Conservation (phyloP, 2,888 invertebrate species). For the Thecocarcelia acutangulata region DNA sequence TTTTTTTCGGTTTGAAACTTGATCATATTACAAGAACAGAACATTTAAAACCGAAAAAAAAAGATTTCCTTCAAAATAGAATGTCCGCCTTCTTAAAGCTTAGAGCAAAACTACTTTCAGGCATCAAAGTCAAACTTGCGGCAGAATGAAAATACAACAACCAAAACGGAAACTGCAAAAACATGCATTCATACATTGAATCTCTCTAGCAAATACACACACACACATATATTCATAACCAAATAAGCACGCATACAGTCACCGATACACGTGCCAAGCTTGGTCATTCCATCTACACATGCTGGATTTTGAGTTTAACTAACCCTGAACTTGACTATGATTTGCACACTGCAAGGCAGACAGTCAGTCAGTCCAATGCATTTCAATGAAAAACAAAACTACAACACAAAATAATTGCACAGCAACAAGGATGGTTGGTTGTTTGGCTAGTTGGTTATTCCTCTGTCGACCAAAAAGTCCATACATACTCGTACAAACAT, state of each 20-base stretch:
- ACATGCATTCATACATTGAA: not conserved
- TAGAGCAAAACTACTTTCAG: conserved; percentile 14
- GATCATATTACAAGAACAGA: not conserved
- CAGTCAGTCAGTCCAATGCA: conserved; percentile 18
- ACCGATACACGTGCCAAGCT: conserved; percentile 61
- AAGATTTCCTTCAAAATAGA: conserved; percentile 28
- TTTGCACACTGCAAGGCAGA: conserved; percentile 44
- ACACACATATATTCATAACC: not conserved
- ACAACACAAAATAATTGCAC: not conserved
- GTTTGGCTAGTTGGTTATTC: not conserved
- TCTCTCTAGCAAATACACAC: conserved; percentile 14
- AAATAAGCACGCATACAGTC: conserved; percentile 4
- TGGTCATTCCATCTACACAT: conserved; percentile 41
- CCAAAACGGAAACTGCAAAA: conserved; percentile 29
- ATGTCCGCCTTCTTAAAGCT: conserved; percentile 34
- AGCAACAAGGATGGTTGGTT: conserved; percentile 34
- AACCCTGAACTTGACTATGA: conserved; percentile 67
- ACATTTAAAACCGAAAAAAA: conserved; percentile 16
- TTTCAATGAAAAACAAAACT: conserved; percentile 30
- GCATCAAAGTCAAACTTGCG: conserved; percentile 36
- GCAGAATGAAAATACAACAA: conserved; percentile 4
- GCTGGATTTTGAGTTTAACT: conserved; percentile 56
- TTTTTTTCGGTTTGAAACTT: not conserved
- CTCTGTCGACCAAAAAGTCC: not conserved
- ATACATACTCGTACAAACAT: too few species aligned